Evolutionary conservation across 1,140 invertebrate genomes (phyloP), one percentile per base, ranked within the genome.

Genomic region (Dendroctonus ponderosae): DNA sequence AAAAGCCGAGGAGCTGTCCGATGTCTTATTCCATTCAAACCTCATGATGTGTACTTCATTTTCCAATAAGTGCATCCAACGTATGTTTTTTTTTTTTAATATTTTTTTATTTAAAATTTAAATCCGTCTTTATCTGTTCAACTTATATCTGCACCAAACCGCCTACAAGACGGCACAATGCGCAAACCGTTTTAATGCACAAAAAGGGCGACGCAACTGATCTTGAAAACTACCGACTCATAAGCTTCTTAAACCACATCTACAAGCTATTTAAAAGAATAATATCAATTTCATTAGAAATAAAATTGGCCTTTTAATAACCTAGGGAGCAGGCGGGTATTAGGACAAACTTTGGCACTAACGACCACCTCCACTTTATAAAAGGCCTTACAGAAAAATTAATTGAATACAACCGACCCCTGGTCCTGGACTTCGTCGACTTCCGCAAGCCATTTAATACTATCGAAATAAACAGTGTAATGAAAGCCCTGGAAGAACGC

Each of bases 201-300:
- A 14, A 50, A 14, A 50, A 8, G 12, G 52, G 52, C 12, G 9
- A 54, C 39, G 5, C 12, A 39, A 54, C 52, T 7, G 37, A 54
- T 39, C 52, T 51, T 7, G 49, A 51, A 14, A 51, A 51, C 7
- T 51, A 8, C 52, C 6, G 52, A 54, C 37, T 38, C 52, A 54
- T 54, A 15, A 54, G 52, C 37, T 14, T 54, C 15, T 39, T 54
- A 15, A 15, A 15, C 37, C 52, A 39, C 52, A 14, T 54, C 7
- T 54, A 54, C 52, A 54, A 54, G 52, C 12, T 54, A 39, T 54
- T 54, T 7, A 54, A 14, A 54, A 54, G 37, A 39, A 54, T 54
- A 54, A 54, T 54, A 37, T 14, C 52, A 54, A 54, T 38, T 54
- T 8, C 7, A 15, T 39, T 54, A 54, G 52, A 54, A 54, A 15